Base-by-base conservation (phyloP, 1,140 invertebrate species). In the Alviniconcha marisindica region DNA sequence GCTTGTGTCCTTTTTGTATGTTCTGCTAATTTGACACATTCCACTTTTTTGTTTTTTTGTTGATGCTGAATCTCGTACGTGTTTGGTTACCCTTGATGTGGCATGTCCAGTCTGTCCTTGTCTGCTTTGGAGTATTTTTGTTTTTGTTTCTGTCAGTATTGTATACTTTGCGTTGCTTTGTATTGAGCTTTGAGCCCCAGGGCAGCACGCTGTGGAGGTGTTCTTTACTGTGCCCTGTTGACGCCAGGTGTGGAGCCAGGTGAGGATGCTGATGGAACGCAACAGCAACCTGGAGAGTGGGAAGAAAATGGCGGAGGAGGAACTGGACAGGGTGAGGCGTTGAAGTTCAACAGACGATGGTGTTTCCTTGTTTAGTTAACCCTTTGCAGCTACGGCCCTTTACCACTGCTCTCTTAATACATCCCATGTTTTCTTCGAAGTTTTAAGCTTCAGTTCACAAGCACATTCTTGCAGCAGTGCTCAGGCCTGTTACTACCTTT, bases 211-310 rank as follows among this genome's bases (percentile, higher is more conserved):
- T n/a, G n/a, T n/a, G n/a, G n/a, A n/a, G n/a, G n/a, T n/a, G n/a
- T n/a, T n/a, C n/a, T n/a, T n/a, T n/a, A 4, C 31, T 3, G 4
- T 77, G 78, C 15, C 69, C 21, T 63, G 24, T 48, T 40, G 40
- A 63, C 85, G 71, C 4, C 76, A 92, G 91, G 87, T 90, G 18
- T 90, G 89, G 89, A 84, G 84, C 51, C 90, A 92, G 83, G 87
- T 91, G 1, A 69, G 89, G 51, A 88, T 84, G 33, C 81, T 90
- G 38, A 91, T 91, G 90, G 90, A 92, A 81, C 89, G 90, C 38
- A 90, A 89, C 83, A 82, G 88, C 51, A 86, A 83, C 3, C 81
- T 92, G 31, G 91, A 92, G 83, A 81, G 85, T 33, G 71, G 84
- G 28, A 91, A 91, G 73, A 83, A 88, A 60, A 86, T 74, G 48